Conservation (phyloP, 2,113 vertebrate genomes). For the Urocolius indicus region DNA sequence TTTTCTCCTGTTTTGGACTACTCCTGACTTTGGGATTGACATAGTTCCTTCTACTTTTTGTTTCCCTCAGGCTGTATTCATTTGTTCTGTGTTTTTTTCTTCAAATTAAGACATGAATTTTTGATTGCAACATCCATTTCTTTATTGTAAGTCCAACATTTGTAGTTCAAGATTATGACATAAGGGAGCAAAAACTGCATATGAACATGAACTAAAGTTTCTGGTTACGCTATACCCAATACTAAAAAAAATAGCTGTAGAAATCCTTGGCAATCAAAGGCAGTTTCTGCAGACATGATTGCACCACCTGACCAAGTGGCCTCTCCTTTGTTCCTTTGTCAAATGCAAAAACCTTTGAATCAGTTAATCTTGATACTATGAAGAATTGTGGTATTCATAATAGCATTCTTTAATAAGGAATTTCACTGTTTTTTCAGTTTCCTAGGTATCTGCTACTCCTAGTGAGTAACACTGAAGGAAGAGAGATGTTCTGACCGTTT, state of each 20-base stretch:
- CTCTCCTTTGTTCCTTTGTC: not conserved
- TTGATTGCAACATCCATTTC: slow-evolving; percentile 8
- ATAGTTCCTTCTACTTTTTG: not conserved
- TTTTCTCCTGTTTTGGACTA: not conserved
- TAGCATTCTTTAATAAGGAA: not conserved
- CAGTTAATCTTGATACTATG: not conserved
- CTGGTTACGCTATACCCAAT: not conserved
- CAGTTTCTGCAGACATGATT: not conserved
- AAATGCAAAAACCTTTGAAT: not conserved
- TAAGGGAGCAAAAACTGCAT: not conserved
- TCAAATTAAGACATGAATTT: not conserved
- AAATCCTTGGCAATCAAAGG: not conserved
- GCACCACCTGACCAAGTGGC: not conserved
- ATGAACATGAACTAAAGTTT: not conserved
- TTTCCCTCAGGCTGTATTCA: not conserved
- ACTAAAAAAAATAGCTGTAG: not conserved
- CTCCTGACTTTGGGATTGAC: not conserved
- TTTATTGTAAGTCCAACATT: slow-evolving; percentile 25
- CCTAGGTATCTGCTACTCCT: not conserved
- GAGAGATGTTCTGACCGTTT: not conserved
- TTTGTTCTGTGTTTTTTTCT: not conserved
- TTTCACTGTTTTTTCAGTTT: not conserved
- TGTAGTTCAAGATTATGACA: not conserved
- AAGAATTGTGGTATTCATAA: not conserved
- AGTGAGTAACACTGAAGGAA: not conserved